phyloP scores from a whole-genome alignment of 1,140 invertebrate genomes.

The Lycorma delicatula region DNA sequence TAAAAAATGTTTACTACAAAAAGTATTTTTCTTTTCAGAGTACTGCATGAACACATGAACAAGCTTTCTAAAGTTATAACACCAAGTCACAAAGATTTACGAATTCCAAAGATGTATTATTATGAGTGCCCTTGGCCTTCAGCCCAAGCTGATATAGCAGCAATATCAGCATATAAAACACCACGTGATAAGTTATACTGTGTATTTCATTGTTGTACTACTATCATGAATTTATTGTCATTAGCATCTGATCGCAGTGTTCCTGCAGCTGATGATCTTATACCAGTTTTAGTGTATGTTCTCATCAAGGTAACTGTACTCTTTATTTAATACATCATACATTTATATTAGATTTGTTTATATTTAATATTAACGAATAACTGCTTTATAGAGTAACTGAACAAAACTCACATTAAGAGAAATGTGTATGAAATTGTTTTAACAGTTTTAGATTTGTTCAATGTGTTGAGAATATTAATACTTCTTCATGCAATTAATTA shows the following conservation, averaged over 20 bases:
- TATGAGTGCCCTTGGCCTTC: slow-evolving; percentile 96
- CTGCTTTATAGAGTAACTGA: too few species aligned
- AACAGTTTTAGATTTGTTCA: too few species aligned
- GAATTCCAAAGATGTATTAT: slow-evolving; percentile 71
- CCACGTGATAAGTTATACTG: slow-evolving; percentile 89
- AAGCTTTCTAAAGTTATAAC: slow-evolving; percentile 73
- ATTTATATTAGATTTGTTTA: too few species aligned
- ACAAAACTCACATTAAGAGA: too few species aligned
- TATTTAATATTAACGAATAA: too few species aligned
- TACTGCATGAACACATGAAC: slow-evolving; percentile 80
- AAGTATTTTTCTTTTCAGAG: slow-evolving; percentile 43
- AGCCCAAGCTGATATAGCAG: slow-evolving; percentile 85
- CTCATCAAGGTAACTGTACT: slow-evolving; percentile 76
- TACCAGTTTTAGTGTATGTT: slow-evolving; percentile 93
- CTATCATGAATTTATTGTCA: slow-evolving; percentile 87
- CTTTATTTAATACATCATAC: too few species aligned
- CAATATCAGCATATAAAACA: slow-evolving; percentile 90
- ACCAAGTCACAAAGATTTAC: slow-evolving; percentile 71
- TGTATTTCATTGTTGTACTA: slow-evolving; percentile 77
- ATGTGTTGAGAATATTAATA: too few species aligned
- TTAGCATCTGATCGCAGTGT: slow-evolving; percentile 68
- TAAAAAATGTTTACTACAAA: not conserved
- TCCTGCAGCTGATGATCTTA: slow-evolving; percentile 94
- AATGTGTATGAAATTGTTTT: too few species aligned
- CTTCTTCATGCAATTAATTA: too few species aligned